Percentiles rank a stretch among this genome's conserved stretches.
These are phyloP conservation scores for Triplophysa rosa DNA, from an alignment of 2,113 vertebrate genomes.

Conservation along the genomic window DNA sequence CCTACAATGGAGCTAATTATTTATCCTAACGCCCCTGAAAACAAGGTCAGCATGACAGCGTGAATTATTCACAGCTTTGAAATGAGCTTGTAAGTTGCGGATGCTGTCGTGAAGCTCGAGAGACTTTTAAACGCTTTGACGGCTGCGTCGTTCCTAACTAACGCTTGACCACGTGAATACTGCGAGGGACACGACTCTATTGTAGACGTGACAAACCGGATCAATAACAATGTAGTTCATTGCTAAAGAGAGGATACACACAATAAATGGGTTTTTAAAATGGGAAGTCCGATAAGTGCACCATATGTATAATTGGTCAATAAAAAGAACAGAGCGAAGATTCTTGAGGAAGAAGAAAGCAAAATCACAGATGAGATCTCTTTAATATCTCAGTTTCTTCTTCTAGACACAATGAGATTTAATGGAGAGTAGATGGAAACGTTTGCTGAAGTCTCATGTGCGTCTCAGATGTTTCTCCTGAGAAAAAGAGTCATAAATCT, in stretches of 20 bases:
- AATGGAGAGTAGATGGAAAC: too few species aligned
- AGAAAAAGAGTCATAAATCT: too few species aligned
- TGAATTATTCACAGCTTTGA: conserved; percentile 22
- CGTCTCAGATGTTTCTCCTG: too few species aligned
- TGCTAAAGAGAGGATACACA: background rate
- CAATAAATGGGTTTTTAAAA: too few species aligned
- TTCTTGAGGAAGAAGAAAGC: too few species aligned
- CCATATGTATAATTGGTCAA: too few species aligned
- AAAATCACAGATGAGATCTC: too few species aligned
- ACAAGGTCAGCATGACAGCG: conserved; percentile 18
- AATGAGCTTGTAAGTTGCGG: conserved; percentile 31
- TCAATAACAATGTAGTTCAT: background rate
- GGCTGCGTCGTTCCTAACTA: background rate
- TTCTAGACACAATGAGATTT: too few species aligned
- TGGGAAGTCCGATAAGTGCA: too few species aligned
- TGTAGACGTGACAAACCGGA: background rate
- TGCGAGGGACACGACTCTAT: background rate
- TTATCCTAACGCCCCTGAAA: conserved; percentile 17
- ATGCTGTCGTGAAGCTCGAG: conserved; percentile 6
- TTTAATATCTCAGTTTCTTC: too few species aligned
- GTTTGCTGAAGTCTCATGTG: too few species aligned
- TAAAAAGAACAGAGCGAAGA: too few species aligned
- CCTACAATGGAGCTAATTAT: conserved; percentile 27
- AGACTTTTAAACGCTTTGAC: conserved; percentile 26
- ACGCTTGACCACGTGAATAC: conserved; percentile 3